phyloP scores from a whole-genome alignment of 2,797 vertebrate genomes.

The Coracias cyanogaster region DNA sequence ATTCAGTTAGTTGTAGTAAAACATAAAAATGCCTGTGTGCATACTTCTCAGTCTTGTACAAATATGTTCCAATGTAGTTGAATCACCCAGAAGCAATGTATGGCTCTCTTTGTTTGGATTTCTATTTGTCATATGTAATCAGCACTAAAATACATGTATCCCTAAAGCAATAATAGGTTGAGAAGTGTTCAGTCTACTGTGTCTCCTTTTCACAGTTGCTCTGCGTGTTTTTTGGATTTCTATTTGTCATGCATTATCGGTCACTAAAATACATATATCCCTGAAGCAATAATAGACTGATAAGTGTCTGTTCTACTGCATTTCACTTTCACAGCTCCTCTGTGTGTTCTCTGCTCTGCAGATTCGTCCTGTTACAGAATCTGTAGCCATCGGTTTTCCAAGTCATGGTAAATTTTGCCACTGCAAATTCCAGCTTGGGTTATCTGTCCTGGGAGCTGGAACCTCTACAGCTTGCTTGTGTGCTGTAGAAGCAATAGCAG shows the following conservation, averaged over 20 bases:
- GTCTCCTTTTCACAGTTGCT: not conserved
- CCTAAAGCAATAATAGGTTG: not conserved
- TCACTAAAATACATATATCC: not conserved
- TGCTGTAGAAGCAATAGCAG: not conserved
- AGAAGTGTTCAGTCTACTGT: not conserved
- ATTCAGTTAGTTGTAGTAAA: constrained; percentile 16
- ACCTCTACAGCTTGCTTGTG: not conserved
- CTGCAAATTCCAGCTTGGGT: not conserved
- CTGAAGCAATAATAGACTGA: not conserved
- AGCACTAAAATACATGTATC: not conserved
- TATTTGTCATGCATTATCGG: not conserved
- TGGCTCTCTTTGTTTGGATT: not conserved
- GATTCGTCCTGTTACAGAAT: not conserved
- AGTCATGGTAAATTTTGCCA: not conserved
- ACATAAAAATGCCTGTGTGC: not conserved
- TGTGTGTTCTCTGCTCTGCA: not conserved
- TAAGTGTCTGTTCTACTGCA: not conserved
- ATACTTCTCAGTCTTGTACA: not conserved
- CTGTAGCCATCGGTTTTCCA: not conserved
- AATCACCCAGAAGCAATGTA: not conserved
- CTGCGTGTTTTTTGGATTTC: not conserved
- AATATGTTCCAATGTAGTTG: not conserved
- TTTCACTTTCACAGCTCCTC: not conserved
- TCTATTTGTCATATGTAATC: not conserved
- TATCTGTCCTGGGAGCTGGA: not conserved